Evolutionary conservation across 2,888 invertebrate genomes (phyloP).

Genomic region (Zonitis immaculata): DNA sequence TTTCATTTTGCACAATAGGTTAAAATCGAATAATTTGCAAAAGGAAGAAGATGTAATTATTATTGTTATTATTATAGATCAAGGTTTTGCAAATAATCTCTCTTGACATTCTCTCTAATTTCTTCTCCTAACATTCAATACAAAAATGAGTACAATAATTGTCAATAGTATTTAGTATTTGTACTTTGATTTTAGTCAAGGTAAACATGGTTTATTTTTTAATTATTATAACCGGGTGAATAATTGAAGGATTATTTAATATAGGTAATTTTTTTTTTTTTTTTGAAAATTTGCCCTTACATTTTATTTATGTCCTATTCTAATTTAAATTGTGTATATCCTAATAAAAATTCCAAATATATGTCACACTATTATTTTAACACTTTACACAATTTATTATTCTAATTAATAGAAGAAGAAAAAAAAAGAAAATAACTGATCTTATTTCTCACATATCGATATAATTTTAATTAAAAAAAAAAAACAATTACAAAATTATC

Average conservation of each 20-base stretch:
- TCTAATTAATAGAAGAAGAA: no score
- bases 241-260: background rate
- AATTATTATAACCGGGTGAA: background rate
- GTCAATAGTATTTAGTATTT: background rate
- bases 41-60: background rate
- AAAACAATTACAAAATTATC: background rate
- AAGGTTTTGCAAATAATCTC: background rate
- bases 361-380: background rate
- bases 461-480: background rate
- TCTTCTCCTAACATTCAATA: background rate
- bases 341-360: background rate
- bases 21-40: constrained; percentile 1
- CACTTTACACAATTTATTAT: background rate
- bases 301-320: background rate
- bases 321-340: background rate
- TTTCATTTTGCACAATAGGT: constrained; percentile 20
- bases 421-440: background rate
- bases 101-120: background rate
- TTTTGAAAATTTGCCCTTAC: background rate
- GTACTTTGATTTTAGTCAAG: background rate
- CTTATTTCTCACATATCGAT: background rate
- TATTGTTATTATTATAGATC: background rate
- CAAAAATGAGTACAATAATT: background rate
- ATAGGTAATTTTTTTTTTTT: no score
- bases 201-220: background rate